Conservation (phyloP, 2,797 vertebrate species). For the Zalophus californianus region DNA sequence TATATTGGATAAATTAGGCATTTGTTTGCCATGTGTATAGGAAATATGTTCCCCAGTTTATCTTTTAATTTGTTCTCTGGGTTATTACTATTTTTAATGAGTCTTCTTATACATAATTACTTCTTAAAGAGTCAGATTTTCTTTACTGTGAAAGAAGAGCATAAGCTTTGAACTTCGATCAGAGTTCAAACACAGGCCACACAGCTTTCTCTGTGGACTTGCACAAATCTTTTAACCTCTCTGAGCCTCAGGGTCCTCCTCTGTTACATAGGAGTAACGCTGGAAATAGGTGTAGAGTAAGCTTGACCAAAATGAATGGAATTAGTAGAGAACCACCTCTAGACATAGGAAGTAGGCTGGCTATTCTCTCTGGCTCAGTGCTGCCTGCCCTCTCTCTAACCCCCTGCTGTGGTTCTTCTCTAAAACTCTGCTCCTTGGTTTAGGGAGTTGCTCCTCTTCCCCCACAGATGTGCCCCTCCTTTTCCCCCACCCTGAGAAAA, state of each 20-base stretch:
- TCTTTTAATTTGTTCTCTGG: neutral
- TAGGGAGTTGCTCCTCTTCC: neutral
- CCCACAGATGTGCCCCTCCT: rapidly evolving
- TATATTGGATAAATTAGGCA: neutral
- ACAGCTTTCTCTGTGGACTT: neutral
- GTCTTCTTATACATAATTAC: neutral
- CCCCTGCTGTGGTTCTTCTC: neutral
- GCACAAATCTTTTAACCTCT: neutral
- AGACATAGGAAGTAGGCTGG: neutral
- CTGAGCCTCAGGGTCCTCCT: neutral
- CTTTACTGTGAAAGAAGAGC: neutral
- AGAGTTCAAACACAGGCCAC: neutral
- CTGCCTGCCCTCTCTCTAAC: neutral
- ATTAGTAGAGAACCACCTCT: neutral
- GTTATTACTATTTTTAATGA: neutral
- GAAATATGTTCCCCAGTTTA: neutral
- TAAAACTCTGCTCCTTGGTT: neutral
- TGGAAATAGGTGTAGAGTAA: neutral
- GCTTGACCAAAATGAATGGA: neutral
- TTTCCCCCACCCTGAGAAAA: neutral
- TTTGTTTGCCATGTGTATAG: neutral
- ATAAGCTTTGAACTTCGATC: neutral
- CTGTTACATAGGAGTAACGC: neutral
- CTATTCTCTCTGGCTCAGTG: neutral
- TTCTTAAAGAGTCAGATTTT: neutral